A percentile compares a stretch with the other conserved stretches of the same genome.
These are phyloP conservation scores for Channa maculata DNA, from an alignment of 2,113 vertebrate species.

Conservation along the genomic window DNA sequence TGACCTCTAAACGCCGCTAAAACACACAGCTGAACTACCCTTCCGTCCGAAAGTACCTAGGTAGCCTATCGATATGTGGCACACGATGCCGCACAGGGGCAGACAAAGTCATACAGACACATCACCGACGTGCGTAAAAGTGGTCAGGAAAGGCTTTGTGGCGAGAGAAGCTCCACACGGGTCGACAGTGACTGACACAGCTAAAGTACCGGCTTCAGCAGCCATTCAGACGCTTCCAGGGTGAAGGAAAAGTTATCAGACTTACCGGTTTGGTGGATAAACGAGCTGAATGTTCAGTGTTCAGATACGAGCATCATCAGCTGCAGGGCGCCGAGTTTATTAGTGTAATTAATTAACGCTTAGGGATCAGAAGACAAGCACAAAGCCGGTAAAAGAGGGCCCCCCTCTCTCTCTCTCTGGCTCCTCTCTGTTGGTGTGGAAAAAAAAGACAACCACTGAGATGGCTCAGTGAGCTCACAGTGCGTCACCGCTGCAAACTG, in stretches of 20 bases:
- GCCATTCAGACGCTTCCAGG: conserved; percentile 1
- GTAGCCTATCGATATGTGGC: neutral
- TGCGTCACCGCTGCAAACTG: conserved; percentile 75
- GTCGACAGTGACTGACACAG: conserved; percentile 16
- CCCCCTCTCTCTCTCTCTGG: conserved; percentile 11
- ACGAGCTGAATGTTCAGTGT: conserved; percentile 59
- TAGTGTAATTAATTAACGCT: conserved; percentile 21
- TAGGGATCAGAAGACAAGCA: conserved; percentile 43
- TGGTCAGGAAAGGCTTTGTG: conserved; percentile 40
- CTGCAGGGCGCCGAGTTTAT: neutral
- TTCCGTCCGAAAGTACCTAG: neutral
- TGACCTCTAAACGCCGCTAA: neutral
- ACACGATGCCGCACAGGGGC: neutral
- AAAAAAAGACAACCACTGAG: conserved; percentile 57
- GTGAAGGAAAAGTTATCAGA: conserved; percentile 40
- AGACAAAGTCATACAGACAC: conserved; percentile 13
- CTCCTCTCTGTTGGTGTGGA: conserved; percentile 15
- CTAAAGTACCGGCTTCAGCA: conserved; percentile 54
- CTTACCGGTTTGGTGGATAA: conserved; percentile 77
- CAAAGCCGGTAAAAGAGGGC: conserved; percentile 68
- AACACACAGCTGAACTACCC: neutral
- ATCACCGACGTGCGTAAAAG: conserved; percentile 57
- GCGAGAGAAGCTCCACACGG: conserved; percentile 29
- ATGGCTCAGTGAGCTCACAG: conserved; percentile 67
- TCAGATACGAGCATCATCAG: conserved; percentile 49